Conservation (phyloP, 2,113 vertebrate genomes). For the Caloenas nicobarica region DNA sequence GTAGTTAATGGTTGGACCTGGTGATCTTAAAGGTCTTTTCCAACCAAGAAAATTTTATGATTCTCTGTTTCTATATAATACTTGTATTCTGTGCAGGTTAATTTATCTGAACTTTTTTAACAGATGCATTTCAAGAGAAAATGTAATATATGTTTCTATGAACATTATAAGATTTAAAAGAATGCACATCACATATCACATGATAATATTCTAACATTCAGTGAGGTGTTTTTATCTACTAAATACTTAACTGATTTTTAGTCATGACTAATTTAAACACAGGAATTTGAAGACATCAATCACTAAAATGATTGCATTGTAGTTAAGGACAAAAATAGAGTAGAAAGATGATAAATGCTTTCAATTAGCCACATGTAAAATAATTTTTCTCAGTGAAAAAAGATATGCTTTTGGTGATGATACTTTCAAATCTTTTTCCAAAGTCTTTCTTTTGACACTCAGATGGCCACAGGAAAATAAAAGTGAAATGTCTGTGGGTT, state of each 20-base stretch:
- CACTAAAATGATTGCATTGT: background rate
- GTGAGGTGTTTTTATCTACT: background rate
- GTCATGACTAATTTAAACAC: slow-evolving; percentile 9
- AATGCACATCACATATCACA: background rate
- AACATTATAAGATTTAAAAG: background rate
- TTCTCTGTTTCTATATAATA: background rate
- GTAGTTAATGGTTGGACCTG: too few relatives aligned
- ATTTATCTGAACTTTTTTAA: background rate
- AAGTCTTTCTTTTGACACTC: background rate
- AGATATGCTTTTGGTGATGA: background rate
- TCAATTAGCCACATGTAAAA: slow-evolving; percentile 21
- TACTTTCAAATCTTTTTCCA: background rate
- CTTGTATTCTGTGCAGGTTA: background rate
- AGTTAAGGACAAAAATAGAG: background rate
- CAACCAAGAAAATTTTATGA: too few relatives aligned
- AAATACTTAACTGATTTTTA: background rate
- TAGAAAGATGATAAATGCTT: slow-evolving; percentile 2
- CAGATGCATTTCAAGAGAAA: background rate
- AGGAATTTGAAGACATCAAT: background rate
- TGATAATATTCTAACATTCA: background rate
- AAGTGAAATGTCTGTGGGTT: background rate
- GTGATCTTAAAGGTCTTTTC: too few relatives aligned
- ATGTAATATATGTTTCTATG: background rate
- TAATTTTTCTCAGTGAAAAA: background rate
- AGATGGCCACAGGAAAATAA: background rate